Evolutionary conservation across 2,113 vertebrate genomes (phyloP), one percentile per base, ranked within the genome.

Genomic region (Phoenicopterus ruber): DNA sequence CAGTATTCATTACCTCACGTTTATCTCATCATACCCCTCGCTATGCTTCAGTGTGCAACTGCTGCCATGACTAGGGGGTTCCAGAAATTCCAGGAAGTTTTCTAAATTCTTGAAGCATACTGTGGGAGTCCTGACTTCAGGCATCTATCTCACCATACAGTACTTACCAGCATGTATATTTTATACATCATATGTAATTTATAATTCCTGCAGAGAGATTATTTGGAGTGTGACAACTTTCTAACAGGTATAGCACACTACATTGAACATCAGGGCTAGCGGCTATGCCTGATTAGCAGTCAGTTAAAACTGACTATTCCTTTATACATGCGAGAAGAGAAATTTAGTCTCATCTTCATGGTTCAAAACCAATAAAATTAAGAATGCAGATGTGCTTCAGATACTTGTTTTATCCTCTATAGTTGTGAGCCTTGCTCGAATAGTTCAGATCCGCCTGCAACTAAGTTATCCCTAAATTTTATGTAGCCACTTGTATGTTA

Each of bases 51-150:
- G 54, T 78, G 91, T 95, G 90, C 44, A 96, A 59, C 62, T 86
- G 73, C 81, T 96, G 71, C 90, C 42, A 11, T 36, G 63, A 88
- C 78, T 58, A 79, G 9, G 62, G 61, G 55, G 95, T 78, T 94
- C 91, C 93, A 97, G 91, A 96, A 97, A 86, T 93, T 80, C 86
- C 78, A 87, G 72, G 47, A 88, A 76, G 47, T 77, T 82, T 94
- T 89, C 89, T 95, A 52, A 73, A 24, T 42, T 86, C 61, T 83
- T 76, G 63, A 93, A 89, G 94, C 47, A 77, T 52, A 63, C 21
- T 73, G 22, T 76, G 36, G 36, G 82, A 82, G 58, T 82, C 81
- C 83, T 62, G 50, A 62, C 62, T 93, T 88, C 74, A 46, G 88
- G 50, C 44, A 52, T 31, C n/a, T 36, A 25, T n/a, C 52, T 85